Evolutionary conservation across 1,140 invertebrate species (phyloP).

Genomic region (Cotesia glomerata): DNA sequence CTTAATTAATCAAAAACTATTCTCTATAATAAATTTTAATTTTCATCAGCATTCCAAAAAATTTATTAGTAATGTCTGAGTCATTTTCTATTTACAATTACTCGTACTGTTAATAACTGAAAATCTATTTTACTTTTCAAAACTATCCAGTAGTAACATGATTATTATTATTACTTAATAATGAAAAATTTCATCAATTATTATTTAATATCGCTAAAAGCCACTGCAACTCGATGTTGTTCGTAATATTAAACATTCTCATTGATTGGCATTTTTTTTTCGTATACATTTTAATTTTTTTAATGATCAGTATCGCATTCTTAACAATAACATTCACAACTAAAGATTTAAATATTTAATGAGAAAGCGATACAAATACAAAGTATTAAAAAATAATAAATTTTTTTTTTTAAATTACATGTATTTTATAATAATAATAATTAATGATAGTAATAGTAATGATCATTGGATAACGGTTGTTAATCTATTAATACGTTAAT

Average conservation of each 20-base stretch:
- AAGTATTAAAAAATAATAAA: too few species aligned
- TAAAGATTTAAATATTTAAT: too few species aligned
- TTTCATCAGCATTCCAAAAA: not conserved
- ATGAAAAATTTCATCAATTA: too few species aligned
- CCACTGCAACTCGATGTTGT: conserved; percentile 2
- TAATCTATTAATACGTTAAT: too few species aligned
- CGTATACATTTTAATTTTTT: not conserved
- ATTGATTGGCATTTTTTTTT: not conserved
- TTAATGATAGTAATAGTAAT: too few species aligned
- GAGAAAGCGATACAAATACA: too few species aligned
- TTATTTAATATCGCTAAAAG: not conserved
- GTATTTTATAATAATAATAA: too few species aligned
- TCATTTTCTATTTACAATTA: too few species aligned
- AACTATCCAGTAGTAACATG: not conserved
- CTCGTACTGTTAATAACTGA: not conserved
- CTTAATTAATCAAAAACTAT: not conserved
- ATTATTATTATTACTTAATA: not conserved
- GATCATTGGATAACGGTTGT: too few species aligned
- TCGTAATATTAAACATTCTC: not conserved
- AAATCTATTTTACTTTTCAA: not conserved
- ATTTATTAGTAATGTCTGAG: not conserved
- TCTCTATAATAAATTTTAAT: not conserved
- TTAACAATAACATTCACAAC: too few species aligned
- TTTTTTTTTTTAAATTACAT: too few species aligned
- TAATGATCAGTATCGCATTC: not conserved